phyloP scores from a whole-genome alignment of 1,140 invertebrate species.

The Leptinotarsa defecta region DNA sequence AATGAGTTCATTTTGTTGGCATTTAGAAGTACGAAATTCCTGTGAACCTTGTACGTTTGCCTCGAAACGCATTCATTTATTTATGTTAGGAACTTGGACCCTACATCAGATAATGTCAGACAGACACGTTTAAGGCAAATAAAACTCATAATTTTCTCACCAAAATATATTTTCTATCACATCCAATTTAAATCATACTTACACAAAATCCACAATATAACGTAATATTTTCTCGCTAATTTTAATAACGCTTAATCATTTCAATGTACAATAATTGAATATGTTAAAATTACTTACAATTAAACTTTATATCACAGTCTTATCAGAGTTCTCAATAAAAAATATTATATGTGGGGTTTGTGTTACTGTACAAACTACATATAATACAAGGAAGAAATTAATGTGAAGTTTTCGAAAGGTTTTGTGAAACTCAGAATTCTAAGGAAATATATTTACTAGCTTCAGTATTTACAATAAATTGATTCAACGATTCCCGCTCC shows the following conservation, averaged over 20 bases:
- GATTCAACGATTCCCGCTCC: too few relatives aligned
- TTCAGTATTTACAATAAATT: too few relatives aligned
- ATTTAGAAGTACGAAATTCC: conserved; percentile 47
- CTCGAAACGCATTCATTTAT: conserved; percentile 20
- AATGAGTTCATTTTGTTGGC: conserved; percentile 50
- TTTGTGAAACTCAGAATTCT: too few relatives aligned
- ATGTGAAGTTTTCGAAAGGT: not conserved
- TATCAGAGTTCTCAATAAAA: conserved; percentile 46
- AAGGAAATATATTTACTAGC: too few relatives aligned
- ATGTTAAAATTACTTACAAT: conserved; percentile 48
- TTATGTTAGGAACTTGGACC: conserved; percentile 49
- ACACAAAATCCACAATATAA: conserved; percentile 48
- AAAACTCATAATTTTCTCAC: conserved; percentile 49
- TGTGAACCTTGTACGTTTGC: conserved; percentile 47
- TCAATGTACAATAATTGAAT: conserved; percentile 42
- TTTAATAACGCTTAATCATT: conserved; percentile 21
- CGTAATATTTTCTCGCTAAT: conserved; percentile 33
- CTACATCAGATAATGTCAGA: conserved; percentile 40
- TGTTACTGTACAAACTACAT: conserved; percentile 27
- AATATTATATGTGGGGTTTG: conserved; percentile 46
- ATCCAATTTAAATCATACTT: conserved; percentile 41
- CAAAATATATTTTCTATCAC: conserved; percentile 53
- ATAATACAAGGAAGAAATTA: not conserved
- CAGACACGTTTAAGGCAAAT: conserved; percentile 44
- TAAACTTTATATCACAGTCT: conserved; percentile 48